A percentile compares a stretch with the other conserved stretches of the same genome.
phyloP scores from a whole-genome alignment of 2,797 vertebrate species.

The Leptodactylus fallax region DNA sequence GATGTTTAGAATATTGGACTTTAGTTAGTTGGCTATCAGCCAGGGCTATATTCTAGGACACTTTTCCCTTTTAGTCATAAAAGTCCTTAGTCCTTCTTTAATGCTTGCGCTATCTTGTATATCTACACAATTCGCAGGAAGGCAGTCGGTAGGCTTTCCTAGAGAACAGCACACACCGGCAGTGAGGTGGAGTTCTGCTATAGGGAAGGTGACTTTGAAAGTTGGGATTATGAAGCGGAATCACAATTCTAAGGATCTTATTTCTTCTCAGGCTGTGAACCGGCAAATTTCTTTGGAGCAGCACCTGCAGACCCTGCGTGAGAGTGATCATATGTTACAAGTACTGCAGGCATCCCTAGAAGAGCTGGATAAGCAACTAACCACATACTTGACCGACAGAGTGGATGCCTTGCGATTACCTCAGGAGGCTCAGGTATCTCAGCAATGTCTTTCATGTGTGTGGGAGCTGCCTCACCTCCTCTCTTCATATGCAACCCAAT shows the following conservation, averaged over 20 bases:
- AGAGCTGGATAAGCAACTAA: slow-evolving; percentile 91
- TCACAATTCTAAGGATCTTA: neutral
- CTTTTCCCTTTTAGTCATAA: neutral
- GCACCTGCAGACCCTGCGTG: slow-evolving; percentile 83
- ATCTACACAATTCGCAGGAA: neutral
- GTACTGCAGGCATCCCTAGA: slow-evolving; percentile 87
- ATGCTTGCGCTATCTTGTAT: neutral
- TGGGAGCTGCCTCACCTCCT: neutral
- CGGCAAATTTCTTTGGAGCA: slow-evolving; percentile 90
- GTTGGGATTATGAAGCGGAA: slow-evolving; percentile 14
- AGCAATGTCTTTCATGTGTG: slow-evolving; percentile 33
- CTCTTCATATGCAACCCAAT: neutral
- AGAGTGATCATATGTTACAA: slow-evolving; percentile 87
- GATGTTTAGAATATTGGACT: neutral
- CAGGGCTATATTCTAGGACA: neutral
- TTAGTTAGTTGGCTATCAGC: neutral
- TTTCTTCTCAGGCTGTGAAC: slow-evolving; percentile 82
- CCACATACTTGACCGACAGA: slow-evolving; percentile 92
- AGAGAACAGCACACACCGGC: neutral
- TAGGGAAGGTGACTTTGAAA: neutral
- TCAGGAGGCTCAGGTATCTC: slow-evolving; percentile 91
- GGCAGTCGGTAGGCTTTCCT: neutral
- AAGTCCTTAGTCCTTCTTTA: neutral
- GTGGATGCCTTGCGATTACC: slow-evolving; percentile 94
- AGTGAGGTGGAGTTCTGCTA: neutral